Conservation (phyloP, 2,797 vertebrate genomes). For the Darevskia nairensis region DNA sequence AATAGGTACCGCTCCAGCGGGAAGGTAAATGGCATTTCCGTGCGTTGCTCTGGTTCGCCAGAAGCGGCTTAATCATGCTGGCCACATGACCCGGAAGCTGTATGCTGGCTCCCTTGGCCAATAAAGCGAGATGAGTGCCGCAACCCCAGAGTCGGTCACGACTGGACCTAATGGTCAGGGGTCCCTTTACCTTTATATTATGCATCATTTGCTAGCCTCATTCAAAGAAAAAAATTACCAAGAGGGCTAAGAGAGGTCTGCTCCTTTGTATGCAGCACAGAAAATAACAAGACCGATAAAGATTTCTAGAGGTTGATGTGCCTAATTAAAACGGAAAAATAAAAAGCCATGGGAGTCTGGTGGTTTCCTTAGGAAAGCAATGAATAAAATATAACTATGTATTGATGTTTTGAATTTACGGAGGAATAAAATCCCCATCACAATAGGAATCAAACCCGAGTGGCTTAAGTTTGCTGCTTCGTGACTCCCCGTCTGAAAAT, state of each 20-base stretch:
- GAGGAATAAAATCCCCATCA: background rate
- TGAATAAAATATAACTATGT: background rate
- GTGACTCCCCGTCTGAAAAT: background rate
- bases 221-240: too few species aligned
- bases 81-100: too few species aligned
- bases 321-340: background rate
- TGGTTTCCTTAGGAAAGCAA: background rate
- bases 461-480: background rate
- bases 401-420: background rate
- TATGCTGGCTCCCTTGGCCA: too few species aligned
- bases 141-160: too few species aligned
- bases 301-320: background rate
- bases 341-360: background rate
- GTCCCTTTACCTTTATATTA: too few species aligned
- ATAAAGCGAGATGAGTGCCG: too few species aligned
- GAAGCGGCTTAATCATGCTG: too few species aligned
- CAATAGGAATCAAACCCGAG: background rate
- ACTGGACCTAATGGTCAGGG: too few species aligned
- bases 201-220: too few species aligned
- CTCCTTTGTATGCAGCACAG: background rate
- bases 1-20: too few species aligned
- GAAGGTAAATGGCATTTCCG: too few species aligned
- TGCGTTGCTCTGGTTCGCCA: too few species aligned
- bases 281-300: background rate
- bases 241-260: background rate